Conservation (phyloP, 2,113 vertebrate species). For the Notiomystis cincta region DNA sequence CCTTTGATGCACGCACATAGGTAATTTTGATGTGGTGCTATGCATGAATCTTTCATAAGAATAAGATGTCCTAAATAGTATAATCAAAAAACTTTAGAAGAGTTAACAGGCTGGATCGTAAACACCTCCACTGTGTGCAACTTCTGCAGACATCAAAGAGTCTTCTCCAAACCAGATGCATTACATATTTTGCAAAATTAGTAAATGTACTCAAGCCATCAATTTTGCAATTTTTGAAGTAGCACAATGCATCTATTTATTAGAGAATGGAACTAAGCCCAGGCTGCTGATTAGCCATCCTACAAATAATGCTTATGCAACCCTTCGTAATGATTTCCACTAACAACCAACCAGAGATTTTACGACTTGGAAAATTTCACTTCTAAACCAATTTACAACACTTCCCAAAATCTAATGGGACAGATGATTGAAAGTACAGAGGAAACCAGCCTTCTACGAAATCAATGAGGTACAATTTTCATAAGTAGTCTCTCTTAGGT, state of each 20-base stretch:
- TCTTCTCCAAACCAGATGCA: background rate
- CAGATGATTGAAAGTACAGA: background rate
- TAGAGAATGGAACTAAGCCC: conserved; percentile 34
- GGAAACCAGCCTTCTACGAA: background rate
- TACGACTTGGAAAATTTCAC: conserved; percentile 18
- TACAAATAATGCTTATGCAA: conserved; percentile 42
- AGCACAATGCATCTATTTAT: conserved; percentile 35
- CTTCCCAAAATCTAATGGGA: background rate
- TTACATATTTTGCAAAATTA: background rate
- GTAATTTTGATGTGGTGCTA: background rate
- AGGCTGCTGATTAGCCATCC: conserved; percentile 16
- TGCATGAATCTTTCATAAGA: background rate
- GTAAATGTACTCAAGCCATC: conserved; percentile 28
- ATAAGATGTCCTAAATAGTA: background rate
- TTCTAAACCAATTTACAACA: conserved; percentile 29
- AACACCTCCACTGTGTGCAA: background rate
- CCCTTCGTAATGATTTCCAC: conserved; percentile 6
- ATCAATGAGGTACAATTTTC: background rate
- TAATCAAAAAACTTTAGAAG: background rate
- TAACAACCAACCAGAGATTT: background rate
- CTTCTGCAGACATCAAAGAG: background rate
- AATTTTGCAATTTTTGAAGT: conserved; percentile 20
- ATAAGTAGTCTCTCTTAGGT: background rate
- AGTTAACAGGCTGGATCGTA: background rate
- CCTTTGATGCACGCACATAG: background rate